phyloP scores from a whole-genome alignment of 2,888 invertebrate species.

The Acanthacorydalis orientalis region DNA sequence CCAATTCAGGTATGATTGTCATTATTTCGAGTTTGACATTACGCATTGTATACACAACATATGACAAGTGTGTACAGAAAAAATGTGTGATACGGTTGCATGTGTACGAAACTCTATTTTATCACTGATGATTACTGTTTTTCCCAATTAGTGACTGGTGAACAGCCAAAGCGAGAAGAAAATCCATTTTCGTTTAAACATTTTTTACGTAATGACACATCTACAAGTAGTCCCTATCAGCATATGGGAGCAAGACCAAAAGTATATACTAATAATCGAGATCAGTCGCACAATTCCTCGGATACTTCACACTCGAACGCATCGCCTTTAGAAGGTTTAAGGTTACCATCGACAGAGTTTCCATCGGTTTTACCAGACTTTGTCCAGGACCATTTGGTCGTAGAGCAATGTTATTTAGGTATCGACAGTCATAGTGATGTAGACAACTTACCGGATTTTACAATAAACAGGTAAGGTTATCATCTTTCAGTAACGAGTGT shows the following conservation, averaged over 20 bases:
- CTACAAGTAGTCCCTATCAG: constrained; percentile 30
- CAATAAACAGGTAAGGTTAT: constrained; percentile 26
- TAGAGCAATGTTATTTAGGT: constrained; percentile 56
- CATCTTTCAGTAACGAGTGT: not conserved
- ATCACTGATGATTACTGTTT: not conserved
- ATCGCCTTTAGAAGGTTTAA: not conserved
- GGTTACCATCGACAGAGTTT: constrained; percentile 22
- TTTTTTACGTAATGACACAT: constrained; percentile 52
- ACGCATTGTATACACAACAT: not conserved
- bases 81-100: not conserved
- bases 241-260: constrained; percentile 66
- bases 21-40: not conserved
- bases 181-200: constrained; percentile 76
- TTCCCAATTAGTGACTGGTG: constrained; percentile 5
- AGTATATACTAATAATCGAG: constrained; percentile 33
- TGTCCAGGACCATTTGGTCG: constrained; percentile 75
- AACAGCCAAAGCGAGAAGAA: constrained; percentile 34
- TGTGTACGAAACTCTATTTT: not conserved
- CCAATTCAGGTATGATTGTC: not conserved
- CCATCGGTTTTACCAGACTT: constrained; percentile 67
- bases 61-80: not conserved
- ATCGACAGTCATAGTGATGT: constrained; percentile 35
- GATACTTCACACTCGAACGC: constrained; percentile 15
- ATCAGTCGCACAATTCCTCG: constrained; percentile 22
- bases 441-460: constrained; percentile 52